Evolutionary conservation across 1,140 invertebrate species (phyloP).

Genomic region (Aphelinus atriplicis): DNA sequence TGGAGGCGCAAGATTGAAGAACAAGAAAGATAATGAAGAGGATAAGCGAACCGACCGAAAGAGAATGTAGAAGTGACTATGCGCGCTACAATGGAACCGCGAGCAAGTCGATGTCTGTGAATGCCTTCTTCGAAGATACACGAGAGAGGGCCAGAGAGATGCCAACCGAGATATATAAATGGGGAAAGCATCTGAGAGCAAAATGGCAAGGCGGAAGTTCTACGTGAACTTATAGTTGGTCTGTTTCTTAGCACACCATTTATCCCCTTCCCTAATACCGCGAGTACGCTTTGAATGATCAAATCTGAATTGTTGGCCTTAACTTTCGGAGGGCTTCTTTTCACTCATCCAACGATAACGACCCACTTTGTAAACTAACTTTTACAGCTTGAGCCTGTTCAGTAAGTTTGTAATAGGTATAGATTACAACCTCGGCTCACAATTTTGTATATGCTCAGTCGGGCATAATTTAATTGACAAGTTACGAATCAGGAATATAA

Average conservation of each 20-base stretch:
- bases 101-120: conserved; percentile 1
- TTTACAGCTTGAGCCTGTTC: too few species aligned
- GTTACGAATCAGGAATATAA: too few species aligned
- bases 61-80: background rate
- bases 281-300: conserved; percentile 21
- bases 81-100: background rate
- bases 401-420: too few species aligned
- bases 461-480: too few species aligned
- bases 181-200: too few species aligned
- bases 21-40: background rate
- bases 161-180: background rate
- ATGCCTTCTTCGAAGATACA: background rate
- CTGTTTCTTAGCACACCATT: conserved; percentile 12
- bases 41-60: too few species aligned
- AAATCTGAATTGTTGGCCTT: background rate
- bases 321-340: conserved; percentile 1
- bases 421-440: too few species aligned
- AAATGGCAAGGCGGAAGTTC: conserved; percentile 7
- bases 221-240: conserved; percentile 10
- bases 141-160: background rate
- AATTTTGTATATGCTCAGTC: too few species aligned
- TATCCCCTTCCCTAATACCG: background rate
- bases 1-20: too few species aligned
- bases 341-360: background rate
- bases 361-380: too few species aligned